phyloP scores from a whole-genome alignment of 1,140 invertebrate species.

The Cylas formicarius region DNA sequence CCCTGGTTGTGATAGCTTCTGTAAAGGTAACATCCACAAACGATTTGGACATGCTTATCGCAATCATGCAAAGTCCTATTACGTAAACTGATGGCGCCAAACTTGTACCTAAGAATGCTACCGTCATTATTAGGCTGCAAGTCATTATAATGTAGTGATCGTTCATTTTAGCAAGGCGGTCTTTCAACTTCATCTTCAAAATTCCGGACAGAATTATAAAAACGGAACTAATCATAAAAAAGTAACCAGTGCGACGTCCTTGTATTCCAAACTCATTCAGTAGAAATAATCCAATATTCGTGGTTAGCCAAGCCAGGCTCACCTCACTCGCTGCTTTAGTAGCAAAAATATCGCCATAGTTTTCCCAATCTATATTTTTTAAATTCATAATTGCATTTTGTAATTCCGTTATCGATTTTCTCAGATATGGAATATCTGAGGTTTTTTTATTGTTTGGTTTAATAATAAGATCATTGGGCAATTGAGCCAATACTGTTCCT shows the following conservation, averaged over 20 bases:
- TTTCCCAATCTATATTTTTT: conserved; percentile 10
- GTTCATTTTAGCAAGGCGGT: conserved; percentile 17
- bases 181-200: conserved; percentile 10
- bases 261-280: conserved; percentile 10
- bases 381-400: conserved; percentile 6
- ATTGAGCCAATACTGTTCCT: too few relatives aligned
- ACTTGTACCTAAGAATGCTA: conserved; percentile 21
- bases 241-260: conserved; percentile 12
- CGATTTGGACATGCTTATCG: conserved; percentile 10
- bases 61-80: conserved; percentile 11
- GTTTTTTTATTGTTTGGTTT: too few relatives aligned
- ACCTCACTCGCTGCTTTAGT: conserved; percentile 11
- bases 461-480: too few relatives aligned
- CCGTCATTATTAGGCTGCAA: conserved; percentile 10
- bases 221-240: conserved; percentile 15
- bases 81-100: conserved; percentile 8
- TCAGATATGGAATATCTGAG: too few relatives aligned
- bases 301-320: not conserved
- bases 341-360: conserved; percentile 8
- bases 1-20: conserved; percentile 12
- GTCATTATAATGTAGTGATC: conserved; percentile 17
- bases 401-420: conserved; percentile 1
- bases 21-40: conserved; percentile 17
- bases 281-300: conserved; percentile 14
- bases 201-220: conserved; percentile 6